These are phyloP conservation scores for Sebastes hopkinsi DNA, from an alignment of 2,797 vertebrate genomes.

Conservation along the genomic window DNA sequence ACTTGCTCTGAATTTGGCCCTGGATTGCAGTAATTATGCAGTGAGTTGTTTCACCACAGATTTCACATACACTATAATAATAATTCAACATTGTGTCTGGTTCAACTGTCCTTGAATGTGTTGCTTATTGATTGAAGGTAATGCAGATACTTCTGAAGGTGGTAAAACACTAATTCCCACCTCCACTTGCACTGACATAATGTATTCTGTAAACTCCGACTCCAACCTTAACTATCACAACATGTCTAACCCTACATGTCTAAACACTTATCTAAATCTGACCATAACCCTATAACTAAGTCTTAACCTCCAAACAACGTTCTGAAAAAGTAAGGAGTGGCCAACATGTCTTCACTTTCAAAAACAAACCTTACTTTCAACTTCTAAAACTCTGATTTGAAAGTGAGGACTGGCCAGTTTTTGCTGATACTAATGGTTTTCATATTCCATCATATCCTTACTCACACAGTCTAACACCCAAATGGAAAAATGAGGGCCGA, in stretches of 20 bases:
- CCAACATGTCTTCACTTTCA: background rate
- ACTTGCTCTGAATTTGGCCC: background rate
- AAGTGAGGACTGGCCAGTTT: background rate
- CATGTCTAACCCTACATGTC: background rate
- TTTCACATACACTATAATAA: background rate
- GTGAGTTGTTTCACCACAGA: background rate
- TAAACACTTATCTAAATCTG: background rate
- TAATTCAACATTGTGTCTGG: background rate
- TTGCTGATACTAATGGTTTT: background rate
- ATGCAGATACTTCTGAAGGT: background rate
- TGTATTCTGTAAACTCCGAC: background rate
- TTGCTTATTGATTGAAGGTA: background rate
- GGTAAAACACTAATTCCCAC: background rate
- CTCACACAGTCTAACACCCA: no score
- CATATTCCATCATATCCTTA: no score
- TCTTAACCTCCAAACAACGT: background rate
- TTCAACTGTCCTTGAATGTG: conserved; percentile 1
- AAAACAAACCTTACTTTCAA: background rate
- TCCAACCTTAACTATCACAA: background rate
- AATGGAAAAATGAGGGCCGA: no score
- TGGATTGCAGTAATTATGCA: conserved; percentile 20
- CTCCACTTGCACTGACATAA: background rate
- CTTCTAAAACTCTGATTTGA: background rate
- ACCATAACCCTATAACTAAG: background rate
- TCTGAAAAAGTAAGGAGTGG: background rate